These are phyloP conservation scores for Prinia subflava DNA, from an alignment of 2,113 vertebrate genomes.

Conservation along the genomic window DNA sequence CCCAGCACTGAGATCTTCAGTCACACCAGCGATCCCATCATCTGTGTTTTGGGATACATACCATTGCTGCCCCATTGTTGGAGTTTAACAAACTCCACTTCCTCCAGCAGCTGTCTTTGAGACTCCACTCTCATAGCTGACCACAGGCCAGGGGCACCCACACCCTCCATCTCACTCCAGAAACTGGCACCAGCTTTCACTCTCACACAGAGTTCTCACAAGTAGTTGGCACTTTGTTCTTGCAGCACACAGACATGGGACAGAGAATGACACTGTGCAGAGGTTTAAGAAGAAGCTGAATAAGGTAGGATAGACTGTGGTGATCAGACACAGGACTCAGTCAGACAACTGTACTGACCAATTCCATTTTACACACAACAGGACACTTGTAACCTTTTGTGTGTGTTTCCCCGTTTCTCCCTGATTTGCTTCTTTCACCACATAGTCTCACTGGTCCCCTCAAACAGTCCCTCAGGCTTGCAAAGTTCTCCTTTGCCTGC, in stretches of 20 bases:
- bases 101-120: fast-evolving
- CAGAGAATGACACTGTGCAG: no score
- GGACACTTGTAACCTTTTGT: neutral
- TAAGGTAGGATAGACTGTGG: neutral
- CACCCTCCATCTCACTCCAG: no score
- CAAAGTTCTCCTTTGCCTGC: neutral
- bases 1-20: neutral
- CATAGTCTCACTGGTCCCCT: neutral
- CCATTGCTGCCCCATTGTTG: neutral
- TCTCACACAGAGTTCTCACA: neutral
- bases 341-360: fast-evolving
- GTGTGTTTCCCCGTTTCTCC: neutral
- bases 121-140: fast-evolving
- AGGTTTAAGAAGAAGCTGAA: neutral
- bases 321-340: neutral
- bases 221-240: neutral
- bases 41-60: fast-evolving
- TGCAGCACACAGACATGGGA: neutral
- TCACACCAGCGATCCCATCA: fast-evolving
- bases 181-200: fast-evolving
- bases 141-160: neutral
- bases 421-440: neutral
- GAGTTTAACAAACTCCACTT: neutral
- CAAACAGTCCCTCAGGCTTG: neutral
- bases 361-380: neutral